Base-by-base conservation (phyloP, 2,888 invertebrate genomes). In the Dolomedes plantarius region DNA sequence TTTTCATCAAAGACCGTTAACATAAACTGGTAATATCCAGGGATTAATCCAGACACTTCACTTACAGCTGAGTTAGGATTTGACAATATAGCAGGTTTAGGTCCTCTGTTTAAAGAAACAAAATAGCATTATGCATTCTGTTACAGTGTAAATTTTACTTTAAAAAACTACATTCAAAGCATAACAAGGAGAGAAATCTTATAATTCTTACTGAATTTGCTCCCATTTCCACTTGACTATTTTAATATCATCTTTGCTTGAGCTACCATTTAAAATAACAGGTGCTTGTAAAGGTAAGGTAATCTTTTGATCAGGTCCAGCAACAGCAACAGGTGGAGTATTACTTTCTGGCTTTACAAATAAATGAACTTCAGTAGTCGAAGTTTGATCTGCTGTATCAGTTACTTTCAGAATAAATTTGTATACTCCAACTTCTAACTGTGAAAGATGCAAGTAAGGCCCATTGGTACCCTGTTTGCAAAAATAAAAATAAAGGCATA, bases 341-440 rank as follows among this genome's bases (percentile, higher is more conserved):
- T 92, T 92, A 36, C 90, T 90, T 87, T 91, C 91, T 90, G 95
- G 95, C 91, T 97, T 97, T 0, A 98, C 98, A 91, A 97, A 97
- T 0, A 98, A 97, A 90, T 96, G 96, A 0, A 97, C 96, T 88
- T 95, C 95, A 0, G 97, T 96, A 0, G 95, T 94, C 41, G 96
- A 96, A 0, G 94, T 95, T 92, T 98, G 98, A 2, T 95, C 96
- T 0, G 96, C 95, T 75, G 95, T 95, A 90, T 98, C 98, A 0
- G 96, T 97, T 36, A 98, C 98, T 92, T 96, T 96, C 65, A 98
- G 92, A 6, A 95, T 95, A 92, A 98, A 98, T 0, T 96, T 97
- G 91, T 98, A 98, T 92, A 97, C 95, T 65, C 98, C 98, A 90
- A 96, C 96, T 90, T 97, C 96, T 68, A 98, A 93, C 91, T 98